Evolutionary conservation across 1,140 invertebrate species (phyloP).

Genomic region (Bombus ignitus): DNA sequence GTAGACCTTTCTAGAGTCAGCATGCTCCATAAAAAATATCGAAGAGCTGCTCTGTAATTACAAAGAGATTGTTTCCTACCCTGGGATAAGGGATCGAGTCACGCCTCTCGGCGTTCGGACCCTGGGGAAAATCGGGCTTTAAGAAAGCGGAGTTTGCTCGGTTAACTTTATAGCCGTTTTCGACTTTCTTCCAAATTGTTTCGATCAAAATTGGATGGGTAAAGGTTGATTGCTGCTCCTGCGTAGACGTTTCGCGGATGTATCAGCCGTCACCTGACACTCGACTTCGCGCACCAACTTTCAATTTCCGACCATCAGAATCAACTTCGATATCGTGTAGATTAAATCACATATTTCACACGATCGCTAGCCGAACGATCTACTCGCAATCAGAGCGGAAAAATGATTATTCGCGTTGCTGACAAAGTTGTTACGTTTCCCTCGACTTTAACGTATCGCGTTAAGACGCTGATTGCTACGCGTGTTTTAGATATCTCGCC

Average conservation of each 20-base stretch:
- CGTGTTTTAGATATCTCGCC: too few relatives aligned
- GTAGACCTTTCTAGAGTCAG: background rate
- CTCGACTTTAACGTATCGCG: too few relatives aligned
- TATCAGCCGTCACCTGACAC: background rate
- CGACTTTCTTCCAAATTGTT: constrained; percentile 17
- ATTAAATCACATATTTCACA: background rate
- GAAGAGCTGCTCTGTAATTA: constrained; percentile 44
- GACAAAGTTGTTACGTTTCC: too few relatives aligned
- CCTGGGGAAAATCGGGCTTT: too few relatives aligned
- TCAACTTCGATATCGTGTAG: background rate
- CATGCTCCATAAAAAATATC: background rate
- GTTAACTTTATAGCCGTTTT: background rate
- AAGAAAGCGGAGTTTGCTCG: background rate
- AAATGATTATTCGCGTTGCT: too few relatives aligned
- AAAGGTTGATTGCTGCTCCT: background rate
- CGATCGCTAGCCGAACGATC: background rate
- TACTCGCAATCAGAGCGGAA: background rate
- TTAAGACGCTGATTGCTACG: too few relatives aligned
- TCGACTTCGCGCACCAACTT: background rate
- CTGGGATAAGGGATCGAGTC: background rate
- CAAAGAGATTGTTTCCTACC: constrained; percentile 35
- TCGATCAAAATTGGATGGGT: background rate
- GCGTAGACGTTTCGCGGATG: background rate
- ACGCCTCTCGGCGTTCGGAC: too few relatives aligned
- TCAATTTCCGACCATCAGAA: background rate